These are phyloP conservation scores for Panagrolaimus sp. DNA, from an alignment of 1,140 invertebrate species.

Conservation along the genomic window DNA sequence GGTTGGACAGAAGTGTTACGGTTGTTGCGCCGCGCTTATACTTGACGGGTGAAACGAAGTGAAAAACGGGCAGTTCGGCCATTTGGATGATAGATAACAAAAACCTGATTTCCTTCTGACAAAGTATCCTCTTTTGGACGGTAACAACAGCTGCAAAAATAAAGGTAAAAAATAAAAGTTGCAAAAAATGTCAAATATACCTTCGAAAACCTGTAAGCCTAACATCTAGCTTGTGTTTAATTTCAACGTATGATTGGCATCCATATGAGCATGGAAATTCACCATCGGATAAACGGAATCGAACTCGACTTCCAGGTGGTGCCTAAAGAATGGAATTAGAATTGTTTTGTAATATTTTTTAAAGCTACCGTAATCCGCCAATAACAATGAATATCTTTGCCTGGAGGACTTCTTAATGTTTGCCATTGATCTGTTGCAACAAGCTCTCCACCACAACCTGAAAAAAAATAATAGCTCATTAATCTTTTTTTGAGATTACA, in stretches of 20 bases:
- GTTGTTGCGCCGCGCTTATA: slow-evolving; percentile 1
- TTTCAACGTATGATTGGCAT: slow-evolving; percentile 56
- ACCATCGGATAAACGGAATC: slow-evolving; percentile 55
- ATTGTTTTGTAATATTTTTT: neutral
- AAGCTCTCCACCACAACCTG: slow-evolving; percentile 52
- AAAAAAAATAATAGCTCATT: slow-evolving; percentile 16
- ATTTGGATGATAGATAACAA: slow-evolving; percentile 57
- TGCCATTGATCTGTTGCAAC: slow-evolving; percentile 55
- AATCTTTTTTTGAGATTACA: too few relatives aligned
- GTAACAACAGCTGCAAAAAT: slow-evolving; percentile 51
- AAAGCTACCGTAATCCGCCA: slow-evolving; percentile 53
- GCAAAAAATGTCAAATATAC: slow-evolving; percentile 24
- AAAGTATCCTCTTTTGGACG: slow-evolving; percentile 57
- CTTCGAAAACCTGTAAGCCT: slow-evolving; percentile 55
- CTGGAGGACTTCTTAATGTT: slow-evolving; percentile 49
- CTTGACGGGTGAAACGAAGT: slow-evolving; percentile 55
- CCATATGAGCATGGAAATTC: slow-evolving; percentile 58
- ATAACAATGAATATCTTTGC: slow-evolving; percentile 54
- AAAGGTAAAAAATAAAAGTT: neutral
- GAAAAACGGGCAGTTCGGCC: slow-evolving; percentile 56
- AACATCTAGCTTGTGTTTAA: slow-evolving; percentile 55
- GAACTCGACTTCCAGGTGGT: slow-evolving; percentile 48
- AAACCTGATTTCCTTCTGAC: slow-evolving; percentile 55
- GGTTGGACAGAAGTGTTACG: neutral
- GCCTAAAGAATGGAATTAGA: slow-evolving; percentile 29